Conservation (phyloP, 2,113 vertebrate species). For the Paramormyrops kingsleyae region DNA sequence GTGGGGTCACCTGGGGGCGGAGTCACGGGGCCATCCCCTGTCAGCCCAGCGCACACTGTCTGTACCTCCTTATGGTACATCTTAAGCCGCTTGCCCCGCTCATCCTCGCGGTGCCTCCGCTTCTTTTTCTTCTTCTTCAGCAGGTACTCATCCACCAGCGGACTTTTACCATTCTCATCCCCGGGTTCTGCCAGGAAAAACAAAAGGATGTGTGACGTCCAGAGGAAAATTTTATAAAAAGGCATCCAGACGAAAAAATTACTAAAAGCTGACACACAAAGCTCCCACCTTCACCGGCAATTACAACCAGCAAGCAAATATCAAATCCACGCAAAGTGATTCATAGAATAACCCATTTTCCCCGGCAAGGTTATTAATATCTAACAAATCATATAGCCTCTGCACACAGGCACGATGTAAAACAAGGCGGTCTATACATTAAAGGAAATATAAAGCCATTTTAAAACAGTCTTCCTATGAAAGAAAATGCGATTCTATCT, state of each 20-base stretch:
- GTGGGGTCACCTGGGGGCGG: slow-evolving; percentile 49
- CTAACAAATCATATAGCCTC: neutral
- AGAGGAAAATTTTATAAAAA: neutral
- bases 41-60: slow-evolving; percentile 74
- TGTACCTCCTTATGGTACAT: slow-evolving; percentile 88
- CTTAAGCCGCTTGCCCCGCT: slow-evolving; percentile 72
- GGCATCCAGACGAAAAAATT: neutral
- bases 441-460: neutral
- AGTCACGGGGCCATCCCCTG: slow-evolving; percentile 45
- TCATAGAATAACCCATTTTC: neutral
- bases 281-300: neutral
- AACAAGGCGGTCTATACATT: neutral
- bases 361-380: neutral
- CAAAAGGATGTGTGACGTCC: neutral
- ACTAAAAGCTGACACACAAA: neutral
- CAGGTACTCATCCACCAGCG: slow-evolving; percentile 75
- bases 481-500: neutral
- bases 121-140: slow-evolving; percentile 95
- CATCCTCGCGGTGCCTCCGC: slow-evolving; percentile 83
- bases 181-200: slow-evolving; percentile 60
- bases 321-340: neutral
- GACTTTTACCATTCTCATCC: slow-evolving; percentile 80
- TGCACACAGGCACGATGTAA: neutral
- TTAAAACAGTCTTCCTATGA: neutral
- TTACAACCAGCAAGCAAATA: neutral